Base-by-base conservation (phyloP, 2,797 vertebrate genomes). In the Limnodromus scolopaceus region DNA sequence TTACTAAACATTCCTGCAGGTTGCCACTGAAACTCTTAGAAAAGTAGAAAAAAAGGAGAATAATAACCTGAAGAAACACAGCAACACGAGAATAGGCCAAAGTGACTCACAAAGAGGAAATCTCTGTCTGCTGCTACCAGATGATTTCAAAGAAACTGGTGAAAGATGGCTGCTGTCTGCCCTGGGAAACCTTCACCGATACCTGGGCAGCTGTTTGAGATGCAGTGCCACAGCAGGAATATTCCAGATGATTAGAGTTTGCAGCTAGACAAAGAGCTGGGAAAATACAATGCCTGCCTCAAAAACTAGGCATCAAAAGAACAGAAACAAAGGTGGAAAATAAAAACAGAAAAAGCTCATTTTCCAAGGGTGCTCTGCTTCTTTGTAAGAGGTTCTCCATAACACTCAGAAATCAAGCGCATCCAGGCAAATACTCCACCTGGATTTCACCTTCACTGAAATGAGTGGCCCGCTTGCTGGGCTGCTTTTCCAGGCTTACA, bases 11-110 rank as follows among this genome's bases (percentile, higher is more conserved):
- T 41, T 70, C 51, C 60, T 46, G 51, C 69, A 54, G 49, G 60
- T 80, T 80, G 55, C n/a, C 68, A 85, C 57, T 8, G 41, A 79
- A 94, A 74, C 38, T 57, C 63, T 53, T 66, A 46, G 45, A 77
- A 75, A 91, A 71, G 41, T 7, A 41, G 77, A 36, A 84, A 76
- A 76, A 69, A 93, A 15, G 10, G 11, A 54, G 51, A 71, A 32
- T 4, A 72, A 61, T 51, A 81, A 86, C 13, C 13, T 41, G 53
- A 71, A 89, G 74, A 77, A 82, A 78, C 13, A 39, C 20, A 27
- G 27, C 1, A 1, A 39, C 4, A 2, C 39, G 36, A 71, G 65
- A 93, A 81, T 27, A 32, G 36, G 68, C 10, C 18, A 9, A 74
- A 68, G n/a, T 27, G 70, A 63, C 19, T 66, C 20, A 53, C 48